A percentile compares a stretch with the other conserved stretches of the same genome.
These are phyloP conservation scores for Pandemis corylana DNA, from an alignment of 2,888 invertebrate genomes.

Conservation along the genomic window DNA sequence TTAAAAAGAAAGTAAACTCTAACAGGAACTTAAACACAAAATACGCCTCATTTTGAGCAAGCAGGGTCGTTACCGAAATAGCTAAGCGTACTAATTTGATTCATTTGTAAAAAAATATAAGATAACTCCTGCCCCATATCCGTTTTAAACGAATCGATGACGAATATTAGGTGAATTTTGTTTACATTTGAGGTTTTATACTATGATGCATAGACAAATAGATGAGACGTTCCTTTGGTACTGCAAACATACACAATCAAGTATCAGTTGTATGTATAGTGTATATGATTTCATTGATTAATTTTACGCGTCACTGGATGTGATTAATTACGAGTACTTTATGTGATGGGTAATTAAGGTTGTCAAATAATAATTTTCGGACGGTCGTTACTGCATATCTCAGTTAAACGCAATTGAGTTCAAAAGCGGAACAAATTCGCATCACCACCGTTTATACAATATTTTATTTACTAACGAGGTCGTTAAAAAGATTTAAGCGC, in stretches of 20 bases:
- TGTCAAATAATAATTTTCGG: neutral
- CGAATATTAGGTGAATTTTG: neutral
- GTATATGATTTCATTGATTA: neutral
- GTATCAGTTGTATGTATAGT: slow-evolving; percentile 1
- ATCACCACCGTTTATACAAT: neutral
- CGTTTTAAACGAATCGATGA: neutral
- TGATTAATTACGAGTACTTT: slow-evolving; percentile 8
- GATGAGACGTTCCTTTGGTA: too few relatives aligned
- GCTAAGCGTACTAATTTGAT: neutral
- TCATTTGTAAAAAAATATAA: neutral
- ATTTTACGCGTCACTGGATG: slow-evolving; percentile 1
- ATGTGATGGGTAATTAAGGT: neutral
- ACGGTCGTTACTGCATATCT: neutral
- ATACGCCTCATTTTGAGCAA: too few relatives aligned
- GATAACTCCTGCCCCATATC: neutral
- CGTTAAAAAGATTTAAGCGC: slow-evolving; percentile 25
- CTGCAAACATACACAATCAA: too few relatives aligned
- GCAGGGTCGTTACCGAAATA: neutral
- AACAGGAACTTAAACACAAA: too few relatives aligned
- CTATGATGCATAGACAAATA: too few relatives aligned
- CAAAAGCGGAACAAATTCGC: neutral
- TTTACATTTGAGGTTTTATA: neutral
- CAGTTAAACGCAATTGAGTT: neutral
- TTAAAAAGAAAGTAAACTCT: too few relatives aligned
- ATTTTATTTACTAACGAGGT: slow-evolving; percentile 4